These are phyloP conservation scores for Tragelaphus imberbis DNA, from an alignment of 2,113 vertebrate genomes.

Conservation along the genomic window DNA sequence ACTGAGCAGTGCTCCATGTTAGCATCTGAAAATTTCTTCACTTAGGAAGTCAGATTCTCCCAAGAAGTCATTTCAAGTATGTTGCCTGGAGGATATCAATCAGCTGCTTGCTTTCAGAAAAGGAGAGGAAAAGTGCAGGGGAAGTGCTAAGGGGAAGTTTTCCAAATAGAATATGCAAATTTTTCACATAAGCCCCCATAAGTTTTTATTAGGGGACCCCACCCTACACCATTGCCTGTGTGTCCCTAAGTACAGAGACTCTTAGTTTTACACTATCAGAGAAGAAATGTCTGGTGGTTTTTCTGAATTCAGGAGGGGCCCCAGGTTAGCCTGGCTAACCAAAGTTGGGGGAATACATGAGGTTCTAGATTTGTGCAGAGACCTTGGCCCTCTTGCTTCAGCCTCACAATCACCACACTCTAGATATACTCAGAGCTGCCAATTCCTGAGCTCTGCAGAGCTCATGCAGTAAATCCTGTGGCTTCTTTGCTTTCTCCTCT, in stretches of 20 bases:
- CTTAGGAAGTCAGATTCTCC: too few species aligned
- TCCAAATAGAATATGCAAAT: background rate
- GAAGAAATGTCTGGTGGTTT: background rate
- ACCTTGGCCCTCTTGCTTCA: background rate
- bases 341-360: background rate
- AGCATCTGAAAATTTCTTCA: background rate
- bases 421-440: accelerated
- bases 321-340: background rate
- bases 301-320: background rate
- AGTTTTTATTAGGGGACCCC: background rate
- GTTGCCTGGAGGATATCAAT: background rate
- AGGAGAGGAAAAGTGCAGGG: background rate
- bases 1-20: background rate
- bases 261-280: background rate
- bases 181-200: background rate
- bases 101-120: background rate
- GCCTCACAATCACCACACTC: too few species aligned
- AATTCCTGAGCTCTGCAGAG: background rate
- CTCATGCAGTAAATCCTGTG: accelerated
- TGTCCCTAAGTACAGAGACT: too few species aligned
- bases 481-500: background rate
- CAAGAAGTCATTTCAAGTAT: background rate
- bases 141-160: background rate
- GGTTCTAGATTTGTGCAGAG: background rate
- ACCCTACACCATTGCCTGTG: accelerated